These are phyloP conservation scores for Sinonovacula constricta DNA, from an alignment of 1,140 invertebrate genomes.

Conservation along the genomic window DNA sequence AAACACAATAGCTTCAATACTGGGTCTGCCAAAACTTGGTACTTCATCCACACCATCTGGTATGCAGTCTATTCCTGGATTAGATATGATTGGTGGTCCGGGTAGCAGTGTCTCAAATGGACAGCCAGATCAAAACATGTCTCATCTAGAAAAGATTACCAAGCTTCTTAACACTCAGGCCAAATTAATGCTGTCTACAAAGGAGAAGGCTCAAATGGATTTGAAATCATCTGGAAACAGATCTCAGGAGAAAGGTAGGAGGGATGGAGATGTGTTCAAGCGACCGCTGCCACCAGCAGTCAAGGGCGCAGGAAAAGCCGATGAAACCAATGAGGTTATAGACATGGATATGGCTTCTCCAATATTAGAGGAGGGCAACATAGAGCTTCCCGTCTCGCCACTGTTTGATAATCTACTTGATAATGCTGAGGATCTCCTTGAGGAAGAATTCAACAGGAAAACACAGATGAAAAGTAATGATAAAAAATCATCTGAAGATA, in stretches of 20 bases:
- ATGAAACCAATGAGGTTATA: slow-evolving; percentile 78
- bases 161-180: slow-evolving; percentile 31
- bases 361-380: slow-evolving; percentile 65
- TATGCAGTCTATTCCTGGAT: neutral
- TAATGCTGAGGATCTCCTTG: slow-evolving; percentile 48
- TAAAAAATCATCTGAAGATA: slow-evolving; percentile 3
- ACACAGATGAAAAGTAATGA: slow-evolving; percentile 46
- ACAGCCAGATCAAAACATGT: neutral
- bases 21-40: slow-evolving; percentile 30
- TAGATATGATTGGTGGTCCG: neutral
- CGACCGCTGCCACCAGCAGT: slow-evolving; percentile 59
- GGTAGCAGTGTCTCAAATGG: neutral
- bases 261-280: slow-evolving; percentile 62
- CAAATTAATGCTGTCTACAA: slow-evolving; percentile 12
- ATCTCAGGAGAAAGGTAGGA: neutral
- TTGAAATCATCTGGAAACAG: too few species aligned
- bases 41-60: neutral
- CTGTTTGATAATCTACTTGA: slow-evolving; percentile 52
- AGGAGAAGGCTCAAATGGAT: slow-evolving; percentile 4
- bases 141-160: slow-evolving; percentile 41
- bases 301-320: slow-evolving; percentile 15
- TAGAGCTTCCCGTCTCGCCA: slow-evolving; percentile 58
- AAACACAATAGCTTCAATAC: slow-evolving; percentile 32
- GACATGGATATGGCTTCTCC: slow-evolving; percentile 83
- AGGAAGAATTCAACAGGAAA: slow-evolving; percentile 50